Evolutionary conservation across 1,140 invertebrate genomes (phyloP).

Genomic region (Ostrea denselamellosa): DNA sequence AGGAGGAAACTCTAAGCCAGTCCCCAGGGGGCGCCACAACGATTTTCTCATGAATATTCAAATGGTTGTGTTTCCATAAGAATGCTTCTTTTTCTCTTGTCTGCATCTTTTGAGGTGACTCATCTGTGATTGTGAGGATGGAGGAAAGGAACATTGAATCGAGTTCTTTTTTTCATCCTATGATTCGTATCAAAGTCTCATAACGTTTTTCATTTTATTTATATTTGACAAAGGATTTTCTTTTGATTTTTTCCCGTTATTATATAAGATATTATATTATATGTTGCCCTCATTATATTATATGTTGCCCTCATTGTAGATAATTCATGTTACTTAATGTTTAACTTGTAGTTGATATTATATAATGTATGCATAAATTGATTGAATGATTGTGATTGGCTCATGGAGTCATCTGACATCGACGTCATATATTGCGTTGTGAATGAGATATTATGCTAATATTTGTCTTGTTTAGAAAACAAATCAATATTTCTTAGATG

Average conservation of each 20-base stretch:
- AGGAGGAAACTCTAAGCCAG: slow-evolving; percentile 36
- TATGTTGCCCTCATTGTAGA: slow-evolving; percentile 20
- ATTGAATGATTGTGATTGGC: not conserved
- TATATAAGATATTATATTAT: slow-evolving; percentile 24
- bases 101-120: not conserved
- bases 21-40: slow-evolving; percentile 31
- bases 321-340: slow-evolving; percentile 39
- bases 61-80: slow-evolving; percentile 45
- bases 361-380: slow-evolving; percentile 24
- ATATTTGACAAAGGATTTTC: not conserved
- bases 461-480: not conserved
- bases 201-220: slow-evolving; percentile 13
- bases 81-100: slow-evolving; percentile 17
- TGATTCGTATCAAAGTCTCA: not conserved
- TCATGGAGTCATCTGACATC: not conserved
- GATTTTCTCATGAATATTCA: slow-evolving; percentile 43
- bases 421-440: not conserved
- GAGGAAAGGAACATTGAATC: not conserved
- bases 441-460: slow-evolving; percentile 6
- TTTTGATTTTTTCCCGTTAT: not conserved
- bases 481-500: too few species aligned
- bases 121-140: slow-evolving; percentile 16
- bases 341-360: slow-evolving; percentile 26
- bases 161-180: slow-evolving; percentile 7
- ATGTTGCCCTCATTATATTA: not conserved